Conservation (phyloP, 2,888 invertebrate genomes). For the Catotricha subobsoleta region DNA sequence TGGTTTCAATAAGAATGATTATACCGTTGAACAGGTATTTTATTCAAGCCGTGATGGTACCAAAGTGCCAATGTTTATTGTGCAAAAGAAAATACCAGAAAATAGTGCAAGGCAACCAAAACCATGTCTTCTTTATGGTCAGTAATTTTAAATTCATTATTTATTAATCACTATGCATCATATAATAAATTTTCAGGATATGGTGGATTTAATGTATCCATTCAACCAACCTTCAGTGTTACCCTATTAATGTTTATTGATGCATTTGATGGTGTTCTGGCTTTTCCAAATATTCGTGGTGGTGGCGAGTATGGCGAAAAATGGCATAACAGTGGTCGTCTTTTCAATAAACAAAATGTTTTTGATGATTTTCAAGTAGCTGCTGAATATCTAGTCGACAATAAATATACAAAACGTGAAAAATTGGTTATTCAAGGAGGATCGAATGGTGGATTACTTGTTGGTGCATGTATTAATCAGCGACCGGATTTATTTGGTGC, state of each 20-base stretch:
- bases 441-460: conserved; percentile 93
- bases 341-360: conserved; percentile 87
- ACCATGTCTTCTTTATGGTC: conserved; percentile 83
- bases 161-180: too few species aligned
- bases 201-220: conserved; percentile 89
- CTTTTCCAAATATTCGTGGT: conserved; percentile 86
- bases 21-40: conserved; percentile 77
- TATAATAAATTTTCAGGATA: conserved; percentile 41
- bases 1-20: conserved; percentile 59
- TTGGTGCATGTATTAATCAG: conserved; percentile 89
- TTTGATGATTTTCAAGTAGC: conserved; percentile 93
- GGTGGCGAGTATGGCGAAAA: conserved; percentile 96
- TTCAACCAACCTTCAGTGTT: conserved; percentile 79
- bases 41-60: conserved; percentile 86
- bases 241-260: conserved; percentile 76
- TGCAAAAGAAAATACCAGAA: conserved; percentile 60
- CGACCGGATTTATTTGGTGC: conserved; percentile 87
- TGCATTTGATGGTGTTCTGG: conserved; percentile 73
- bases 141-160: too few species aligned
- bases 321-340: conserved; percentile 89
- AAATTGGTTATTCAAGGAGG: conserved; percentile 82
- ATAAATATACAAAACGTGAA: conserved; percentile 57
- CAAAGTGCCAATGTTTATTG: conserved; percentile 89
- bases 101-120: conserved; percentile 34
- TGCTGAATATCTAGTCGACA: conserved; percentile 66